phyloP scores from a whole-genome alignment of 1,140 invertebrate genomes.

The Drosophila miranda region DNA sequence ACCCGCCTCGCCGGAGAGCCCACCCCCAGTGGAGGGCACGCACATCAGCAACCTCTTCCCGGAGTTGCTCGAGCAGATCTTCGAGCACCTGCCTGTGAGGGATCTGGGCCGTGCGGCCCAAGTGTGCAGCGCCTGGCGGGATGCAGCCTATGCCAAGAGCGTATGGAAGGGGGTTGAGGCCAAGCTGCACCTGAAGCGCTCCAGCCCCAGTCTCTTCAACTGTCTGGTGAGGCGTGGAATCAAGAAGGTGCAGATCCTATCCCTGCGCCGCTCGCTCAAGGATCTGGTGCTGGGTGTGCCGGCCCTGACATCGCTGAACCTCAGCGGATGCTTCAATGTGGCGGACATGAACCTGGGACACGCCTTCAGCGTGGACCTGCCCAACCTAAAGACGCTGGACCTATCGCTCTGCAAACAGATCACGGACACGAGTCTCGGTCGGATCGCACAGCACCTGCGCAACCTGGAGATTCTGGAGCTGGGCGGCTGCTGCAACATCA shows the following conservation, averaged over 20 bases:
- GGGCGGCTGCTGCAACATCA: conserved; percentile 95
- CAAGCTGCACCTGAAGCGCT: conserved; percentile 92
- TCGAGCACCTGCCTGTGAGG: conserved; percentile 92
- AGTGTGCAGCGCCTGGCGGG: conserved; percentile 94
- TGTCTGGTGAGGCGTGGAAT: conserved; percentile 94
- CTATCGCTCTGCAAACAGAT: conserved; percentile 97
- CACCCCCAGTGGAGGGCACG: conserved; percentile 84
- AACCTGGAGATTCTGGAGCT: conserved; percentile 94
- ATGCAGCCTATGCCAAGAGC: conserved; percentile 94
- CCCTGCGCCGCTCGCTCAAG: conserved; percentile 90
- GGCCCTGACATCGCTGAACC: conserved; percentile 92
- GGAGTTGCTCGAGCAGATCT: conserved; percentile 95
- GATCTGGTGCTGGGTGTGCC: conserved; percentile 94
- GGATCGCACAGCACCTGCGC: conserved; percentile 92
- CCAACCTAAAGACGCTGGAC: conserved; percentile 90
- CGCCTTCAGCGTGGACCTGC: conserved; percentile 89
- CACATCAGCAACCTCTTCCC: conserved; percentile 95
- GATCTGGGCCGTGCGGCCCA: conserved; percentile 95
- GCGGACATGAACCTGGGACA: conserved; percentile 91
- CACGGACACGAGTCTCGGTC: conserved; percentile 91
- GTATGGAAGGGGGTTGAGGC: conserved; percentile 97
- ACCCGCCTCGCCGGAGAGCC: conserved; percentile 82
- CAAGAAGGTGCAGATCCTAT: conserved; percentile 93
- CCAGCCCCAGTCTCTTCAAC: conserved; percentile 91
- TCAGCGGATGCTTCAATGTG: conserved; percentile 96